A percentile compares a stretch with the other conserved stretches of the same genome.
phyloP scores from a whole-genome alignment of 2,113 vertebrate species.

The Limnothrissa miodon region DNA sequence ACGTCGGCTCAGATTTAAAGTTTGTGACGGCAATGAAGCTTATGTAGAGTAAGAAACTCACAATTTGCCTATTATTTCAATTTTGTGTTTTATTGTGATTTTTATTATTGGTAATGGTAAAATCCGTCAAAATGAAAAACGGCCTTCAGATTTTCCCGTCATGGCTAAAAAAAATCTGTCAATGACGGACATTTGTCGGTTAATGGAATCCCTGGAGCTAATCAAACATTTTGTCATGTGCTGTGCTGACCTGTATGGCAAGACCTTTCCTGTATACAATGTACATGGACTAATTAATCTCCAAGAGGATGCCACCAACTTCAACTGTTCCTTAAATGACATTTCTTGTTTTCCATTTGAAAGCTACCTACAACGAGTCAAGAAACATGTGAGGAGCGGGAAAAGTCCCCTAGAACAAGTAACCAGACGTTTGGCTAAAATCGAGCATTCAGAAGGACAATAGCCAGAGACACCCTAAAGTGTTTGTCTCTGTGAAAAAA shows the following conservation, averaged over 20 bases:
- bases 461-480: slow-evolving; percentile 12
- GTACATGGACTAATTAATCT: slow-evolving; percentile 43
- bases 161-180: too few relatives aligned
- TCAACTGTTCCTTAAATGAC: slow-evolving; percentile 43
- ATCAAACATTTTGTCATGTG: slow-evolving; percentile 23
- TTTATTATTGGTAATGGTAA: too few relatives aligned
- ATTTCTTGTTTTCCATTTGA: slow-evolving; percentile 38
- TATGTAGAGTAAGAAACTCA: too few relatives aligned
- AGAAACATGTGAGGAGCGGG: slow-evolving; percentile 29
- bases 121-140: too few relatives aligned
- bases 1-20: too few relatives aligned
- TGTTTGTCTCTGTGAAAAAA: slow-evolving; percentile 37
- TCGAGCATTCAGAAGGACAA: not conserved
- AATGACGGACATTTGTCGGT: too few relatives aligned
- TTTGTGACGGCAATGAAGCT: too few relatives aligned
- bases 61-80: too few relatives aligned
- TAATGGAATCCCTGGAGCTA: too few relatives aligned
- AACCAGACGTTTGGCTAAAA: slow-evolving; percentile 17
- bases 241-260: slow-evolving; percentile 33
- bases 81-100: too few relatives aligned
- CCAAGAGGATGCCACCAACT: slow-evolving; percentile 26
- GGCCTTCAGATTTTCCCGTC: too few relatives aligned
- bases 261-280: slow-evolving; percentile 39
- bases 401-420: slow-evolving; percentile 40
- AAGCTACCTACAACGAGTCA: slow-evolving; percentile 36